phyloP scores from a whole-genome alignment of 2,113 vertebrate genomes.

The Nycticebus coucang region DNA sequence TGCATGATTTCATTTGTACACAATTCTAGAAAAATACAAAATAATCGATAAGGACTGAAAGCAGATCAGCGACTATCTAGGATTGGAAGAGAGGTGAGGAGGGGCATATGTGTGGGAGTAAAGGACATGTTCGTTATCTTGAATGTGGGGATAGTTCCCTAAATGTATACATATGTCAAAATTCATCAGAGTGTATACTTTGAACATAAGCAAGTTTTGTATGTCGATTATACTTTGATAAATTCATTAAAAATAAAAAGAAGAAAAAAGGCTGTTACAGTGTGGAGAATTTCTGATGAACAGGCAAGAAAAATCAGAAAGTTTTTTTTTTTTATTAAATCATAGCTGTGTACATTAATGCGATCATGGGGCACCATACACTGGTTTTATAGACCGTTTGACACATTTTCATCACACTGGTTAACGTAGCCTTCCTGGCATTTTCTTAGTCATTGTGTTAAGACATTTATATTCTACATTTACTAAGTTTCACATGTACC shows the following conservation, averaged over 20 bases:
- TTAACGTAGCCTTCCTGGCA: too few relatives aligned
- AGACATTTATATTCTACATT: too few relatives aligned
- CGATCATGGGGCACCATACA: too few relatives aligned
- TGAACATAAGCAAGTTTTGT: neutral
- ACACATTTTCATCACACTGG: too few relatives aligned
- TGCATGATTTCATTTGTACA: neutral
- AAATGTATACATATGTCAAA: neutral
- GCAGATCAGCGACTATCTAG: neutral
- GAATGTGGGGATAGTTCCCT: neutral
- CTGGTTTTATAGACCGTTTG: too few relatives aligned
- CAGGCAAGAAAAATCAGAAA: neutral
- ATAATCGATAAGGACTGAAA: neutral
- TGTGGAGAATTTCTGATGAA: neutral
- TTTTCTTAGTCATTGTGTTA: too few relatives aligned
- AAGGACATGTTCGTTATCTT: neutral
- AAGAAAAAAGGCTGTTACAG: neutral
- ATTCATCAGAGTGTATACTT: neutral
- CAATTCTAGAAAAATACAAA: constrained; percentile 32
- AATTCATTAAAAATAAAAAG: constrained; percentile 10
- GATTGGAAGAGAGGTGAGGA: neutral
- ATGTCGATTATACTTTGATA: neutral
- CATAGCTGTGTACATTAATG: too few relatives aligned
- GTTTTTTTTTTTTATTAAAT: neutral
- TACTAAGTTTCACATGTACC: too few relatives aligned
- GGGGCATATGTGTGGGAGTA: neutral